Conservation (phyloP, 2,113 vertebrate genomes). For the Sebastes fasciatus region DNA sequence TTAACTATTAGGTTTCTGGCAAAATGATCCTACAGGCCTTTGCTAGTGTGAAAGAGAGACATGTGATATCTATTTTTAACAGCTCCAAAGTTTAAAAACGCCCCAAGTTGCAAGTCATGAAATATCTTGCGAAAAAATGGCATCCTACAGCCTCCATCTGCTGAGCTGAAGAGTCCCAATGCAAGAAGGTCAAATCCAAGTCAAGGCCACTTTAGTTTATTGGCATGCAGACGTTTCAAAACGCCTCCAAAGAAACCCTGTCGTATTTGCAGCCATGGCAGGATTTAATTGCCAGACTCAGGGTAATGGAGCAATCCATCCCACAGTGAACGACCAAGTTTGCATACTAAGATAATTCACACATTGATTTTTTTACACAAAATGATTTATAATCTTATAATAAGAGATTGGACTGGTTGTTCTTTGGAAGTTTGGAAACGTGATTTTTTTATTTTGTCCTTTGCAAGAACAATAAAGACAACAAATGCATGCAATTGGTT, state of each 20-base stretch:
- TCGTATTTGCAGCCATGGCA: conserved; percentile 58
- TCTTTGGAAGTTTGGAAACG: neutral
- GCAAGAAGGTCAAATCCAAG: conserved; percentile 73
- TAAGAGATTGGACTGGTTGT: neutral
- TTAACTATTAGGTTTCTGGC: conserved; percentile 53
- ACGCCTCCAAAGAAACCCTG: conserved; percentile 46
- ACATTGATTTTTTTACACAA: conserved; percentile 31
- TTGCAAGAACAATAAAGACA: neutral
- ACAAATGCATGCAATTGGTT: neutral
- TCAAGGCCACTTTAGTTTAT: conserved; percentile 70
- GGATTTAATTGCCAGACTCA: conserved; percentile 46
- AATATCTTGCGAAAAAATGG: conserved; percentile 37
- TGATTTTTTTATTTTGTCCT: neutral
- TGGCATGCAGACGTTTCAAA: conserved; percentile 66
- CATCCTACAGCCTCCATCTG: conserved; percentile 45
- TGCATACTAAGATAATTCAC: conserved; percentile 57
- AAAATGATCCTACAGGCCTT: neutral
- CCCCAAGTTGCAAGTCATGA: conserved; percentile 47
- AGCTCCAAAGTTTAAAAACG: conserved; percentile 23
- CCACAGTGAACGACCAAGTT: conserved; percentile 54
- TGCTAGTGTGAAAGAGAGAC: neutral
- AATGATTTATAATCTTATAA: conserved; percentile 26
- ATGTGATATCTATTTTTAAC: conserved; percentile 48
- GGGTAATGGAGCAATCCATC: conserved; percentile 67
- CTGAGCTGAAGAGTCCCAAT: conserved; percentile 33